Evolutionary conservation across 2,113 vertebrate genomes (phyloP).

Genomic region (Podarcis raffonei): DNA sequence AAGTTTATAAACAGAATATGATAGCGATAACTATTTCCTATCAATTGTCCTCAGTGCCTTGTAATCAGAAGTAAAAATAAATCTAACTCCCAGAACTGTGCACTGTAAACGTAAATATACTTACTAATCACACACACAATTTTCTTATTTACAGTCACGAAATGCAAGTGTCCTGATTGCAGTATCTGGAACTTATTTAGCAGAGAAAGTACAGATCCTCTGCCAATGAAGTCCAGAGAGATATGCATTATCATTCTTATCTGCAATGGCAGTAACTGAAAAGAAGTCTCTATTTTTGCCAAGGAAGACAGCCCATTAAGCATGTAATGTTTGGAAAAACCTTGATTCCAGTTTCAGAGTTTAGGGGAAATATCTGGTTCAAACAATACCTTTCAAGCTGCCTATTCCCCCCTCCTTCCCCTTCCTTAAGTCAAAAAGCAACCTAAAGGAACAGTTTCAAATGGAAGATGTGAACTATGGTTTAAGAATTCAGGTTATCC

Average conservation of each 20-base stretch:
- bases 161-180: background rate
- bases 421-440: background rate
- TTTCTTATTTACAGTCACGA: background rate
- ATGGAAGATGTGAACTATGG: background rate
- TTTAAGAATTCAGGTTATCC: background rate
- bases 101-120: background rate
- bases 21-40: background rate
- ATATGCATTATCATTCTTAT: slow-evolving; percentile 46
- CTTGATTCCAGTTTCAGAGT: slow-evolving; percentile 9
- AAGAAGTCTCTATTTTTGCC: slow-evolving; percentile 34
- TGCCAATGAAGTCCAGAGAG: slow-evolving; percentile 44
- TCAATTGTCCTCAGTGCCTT: background rate
- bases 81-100: background rate
- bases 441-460: slow-evolving; percentile 9
- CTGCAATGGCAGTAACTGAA: background rate
- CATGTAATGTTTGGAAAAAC: background rate
- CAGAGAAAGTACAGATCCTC: slow-evolving; percentile 11
- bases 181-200: background rate
- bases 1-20: background rate
- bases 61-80: background rate
- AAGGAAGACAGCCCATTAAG: background rate
- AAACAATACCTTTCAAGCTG: background rate
- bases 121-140: background rate
- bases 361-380: background rate
- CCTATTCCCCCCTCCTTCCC: background rate